Percentiles rank a stretch among this genome's conserved stretches.
These are phyloP conservation scores for Clavelina lepadiformis DNA, from an alignment of 23 tunicate genomes.

Conservation along the genomic window DNA sequence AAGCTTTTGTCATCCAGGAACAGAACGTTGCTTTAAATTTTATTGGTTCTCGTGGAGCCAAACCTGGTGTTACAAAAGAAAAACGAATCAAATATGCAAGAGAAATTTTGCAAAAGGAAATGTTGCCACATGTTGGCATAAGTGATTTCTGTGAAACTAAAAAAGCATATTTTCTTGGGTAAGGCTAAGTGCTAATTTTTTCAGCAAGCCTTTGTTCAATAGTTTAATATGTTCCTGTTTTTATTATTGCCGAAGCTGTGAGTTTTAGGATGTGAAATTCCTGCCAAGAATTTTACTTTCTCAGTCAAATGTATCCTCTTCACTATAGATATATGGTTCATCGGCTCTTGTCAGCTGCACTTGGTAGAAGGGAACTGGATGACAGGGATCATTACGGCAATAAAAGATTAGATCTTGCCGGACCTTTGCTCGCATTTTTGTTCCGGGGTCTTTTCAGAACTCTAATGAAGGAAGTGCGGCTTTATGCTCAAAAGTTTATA, in stretches of 20 bases:
- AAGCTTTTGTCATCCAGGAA: slow-evolving; percentile 99
- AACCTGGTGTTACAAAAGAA: slow-evolving; percentile 97
- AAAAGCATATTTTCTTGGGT: slow-evolving; percentile 98
- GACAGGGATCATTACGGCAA: slow-evolving; percentile 99
- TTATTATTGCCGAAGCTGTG: too few relatives aligned
- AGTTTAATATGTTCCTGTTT: too few relatives aligned
- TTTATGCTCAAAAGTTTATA: slow-evolving; percentile 97
- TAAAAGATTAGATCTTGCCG: slow-evolving; percentile 96
- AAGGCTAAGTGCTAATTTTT: neutral
- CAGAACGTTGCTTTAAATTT: slow-evolving; percentile 97
- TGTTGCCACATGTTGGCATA: slow-evolving; percentile 99
- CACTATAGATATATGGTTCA: slow-evolving; percentile 86
- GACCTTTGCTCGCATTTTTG: slow-evolving; percentile 94
- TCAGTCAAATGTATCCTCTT: too few relatives aligned
- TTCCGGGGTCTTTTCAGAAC: slow-evolving; percentile 94
- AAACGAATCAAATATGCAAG: slow-evolving; percentile 93
- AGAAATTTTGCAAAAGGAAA: slow-evolving; percentile 95
- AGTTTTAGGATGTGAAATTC: too few relatives aligned
- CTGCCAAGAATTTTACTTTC: too few relatives aligned
- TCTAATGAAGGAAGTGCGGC: slow-evolving; percentile 96
- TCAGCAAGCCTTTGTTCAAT: too few relatives aligned
- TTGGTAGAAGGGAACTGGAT: slow-evolving; percentile 94
- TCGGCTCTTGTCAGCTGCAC: slow-evolving; percentile 89
- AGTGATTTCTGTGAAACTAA: slow-evolving; percentile 99
- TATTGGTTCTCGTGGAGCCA: slow-evolving; percentile 98